These are phyloP conservation scores for Poecilobothrus nobilitatus DNA, from an alignment of 2,888 invertebrate genomes.

Conservation along the genomic window DNA sequence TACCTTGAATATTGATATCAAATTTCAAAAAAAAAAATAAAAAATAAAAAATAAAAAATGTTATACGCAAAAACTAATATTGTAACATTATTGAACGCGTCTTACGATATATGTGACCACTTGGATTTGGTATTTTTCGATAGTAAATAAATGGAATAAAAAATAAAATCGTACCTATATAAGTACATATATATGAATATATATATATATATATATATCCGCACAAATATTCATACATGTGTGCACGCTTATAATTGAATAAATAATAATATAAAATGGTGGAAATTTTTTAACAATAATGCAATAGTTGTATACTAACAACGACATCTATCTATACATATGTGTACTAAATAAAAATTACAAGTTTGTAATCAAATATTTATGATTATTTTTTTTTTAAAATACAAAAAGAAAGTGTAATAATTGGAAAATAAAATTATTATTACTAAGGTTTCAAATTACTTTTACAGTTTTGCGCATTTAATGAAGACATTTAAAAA, in stretches of 20 bases:
- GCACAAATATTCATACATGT: too few relatives aligned
- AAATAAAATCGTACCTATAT: too few relatives aligned
- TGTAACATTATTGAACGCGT: not conserved
- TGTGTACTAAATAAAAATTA: not conserved
- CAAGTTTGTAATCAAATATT: conserved; percentile 6
- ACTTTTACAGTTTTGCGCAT: not conserved
- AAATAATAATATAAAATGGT: too few relatives aligned
- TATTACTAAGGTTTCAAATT: not conserved
- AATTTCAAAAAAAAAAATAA: not conserved
- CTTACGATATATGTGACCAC: not conserved
- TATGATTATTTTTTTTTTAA: not conserved
- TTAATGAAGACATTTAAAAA: not conserved
- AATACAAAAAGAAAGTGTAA: not conserved
- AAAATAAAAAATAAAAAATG: too few relatives aligned
- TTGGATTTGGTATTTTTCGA: not conserved
- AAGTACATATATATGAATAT: too few relatives aligned
- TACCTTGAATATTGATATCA: conserved; percentile 6
- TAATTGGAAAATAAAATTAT: not conserved
- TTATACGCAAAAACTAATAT: not conserved
- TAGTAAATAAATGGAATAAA: not conserved
- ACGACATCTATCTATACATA: not conserved
- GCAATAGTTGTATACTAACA: too few relatives aligned
- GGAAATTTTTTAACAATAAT: too few relatives aligned
- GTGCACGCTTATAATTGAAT: too few relatives aligned
- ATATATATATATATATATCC: too few relatives aligned